Conservation (phyloP, 2,113 vertebrate genomes). For the Onychorhynchus coronatus region DNA sequence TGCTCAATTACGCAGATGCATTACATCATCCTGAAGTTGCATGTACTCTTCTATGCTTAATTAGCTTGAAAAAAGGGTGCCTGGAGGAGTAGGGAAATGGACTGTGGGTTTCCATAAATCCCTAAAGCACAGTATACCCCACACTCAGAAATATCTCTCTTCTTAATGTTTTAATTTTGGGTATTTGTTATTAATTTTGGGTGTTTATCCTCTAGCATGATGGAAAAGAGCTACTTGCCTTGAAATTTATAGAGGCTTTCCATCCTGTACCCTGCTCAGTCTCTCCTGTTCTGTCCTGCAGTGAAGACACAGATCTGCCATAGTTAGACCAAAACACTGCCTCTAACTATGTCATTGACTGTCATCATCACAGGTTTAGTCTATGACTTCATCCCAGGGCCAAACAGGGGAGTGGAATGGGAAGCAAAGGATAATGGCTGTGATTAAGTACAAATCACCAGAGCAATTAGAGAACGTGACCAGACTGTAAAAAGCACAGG, state of each 20-base stretch:
- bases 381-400: slow-evolving; percentile 36
- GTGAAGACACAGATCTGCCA: not conserved
- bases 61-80: not conserved
- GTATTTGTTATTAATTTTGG: not conserved
- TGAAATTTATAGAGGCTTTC: not conserved
- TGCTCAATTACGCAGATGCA: not conserved
- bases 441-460: slow-evolving; percentile 54
- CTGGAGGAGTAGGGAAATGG: not conserved
- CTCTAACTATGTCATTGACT: not conserved
- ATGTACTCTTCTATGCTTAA: not conserved
- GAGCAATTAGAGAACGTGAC: slow-evolving; percentile 32
- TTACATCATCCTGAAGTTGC: slow-evolving; percentile 47
- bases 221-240: not conserved
- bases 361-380: slow-evolving; percentile 33
- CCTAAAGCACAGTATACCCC: not conserved
- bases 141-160: not conserved
- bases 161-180: not conserved
- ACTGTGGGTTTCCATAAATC: not conserved
- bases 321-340: not conserved
- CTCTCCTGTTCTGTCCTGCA: not conserved
- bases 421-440: slow-evolving; percentile 20
- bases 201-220: not conserved
- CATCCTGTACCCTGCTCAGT: not conserved
- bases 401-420: slow-evolving; percentile 8
- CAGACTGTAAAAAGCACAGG: not conserved